phyloP scores from a whole-genome alignment of 1,140 invertebrate genomes.

The Drosophila kepulauana region DNA sequence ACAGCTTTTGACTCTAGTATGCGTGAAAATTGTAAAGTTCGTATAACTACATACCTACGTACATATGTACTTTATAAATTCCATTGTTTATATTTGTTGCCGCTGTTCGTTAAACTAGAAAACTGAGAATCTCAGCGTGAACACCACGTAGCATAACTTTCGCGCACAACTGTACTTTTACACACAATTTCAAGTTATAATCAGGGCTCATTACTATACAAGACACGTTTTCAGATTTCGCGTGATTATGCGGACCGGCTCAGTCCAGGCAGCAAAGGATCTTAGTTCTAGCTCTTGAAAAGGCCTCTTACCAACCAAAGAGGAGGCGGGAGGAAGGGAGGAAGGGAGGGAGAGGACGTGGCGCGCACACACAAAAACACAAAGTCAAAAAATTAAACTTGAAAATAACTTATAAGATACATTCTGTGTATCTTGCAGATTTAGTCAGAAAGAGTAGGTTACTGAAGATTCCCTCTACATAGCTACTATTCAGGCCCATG shows the following conservation, averaged over 20 bases:
- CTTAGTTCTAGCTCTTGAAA: neutral
- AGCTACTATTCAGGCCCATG: conserved; percentile 49
- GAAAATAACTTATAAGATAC: conserved; percentile 77
- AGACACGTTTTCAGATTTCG: conserved; percentile 82
- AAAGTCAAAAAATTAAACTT: conserved; percentile 78
- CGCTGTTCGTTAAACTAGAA: conserved; percentile 21
- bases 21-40: too few species aligned
- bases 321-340: too few species aligned
- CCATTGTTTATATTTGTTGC: neutral
- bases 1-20: too few species aligned
- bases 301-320: conserved; percentile 1
- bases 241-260: conserved; percentile 78
- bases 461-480: conserved; percentile 22
- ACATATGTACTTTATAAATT: neutral
- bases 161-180: conserved; percentile 79
- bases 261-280: conserved; percentile 47
- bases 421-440: conserved; percentile 61
- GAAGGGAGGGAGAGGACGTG: neutral
- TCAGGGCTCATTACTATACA: conserved; percentile 83
- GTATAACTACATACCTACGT: neutral
- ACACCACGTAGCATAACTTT: conserved; percentile 74
- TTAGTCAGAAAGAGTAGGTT: conserved; percentile 35
- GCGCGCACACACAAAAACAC: neutral
- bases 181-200: conserved; percentile 83
- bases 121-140: neutral